Percentiles rank a stretch among this genome's conserved stretches.
These are phyloP conservation scores for Brachyptera risi DNA, from an alignment of 2,888 invertebrate genomes.

Conservation along the genomic window DNA sequence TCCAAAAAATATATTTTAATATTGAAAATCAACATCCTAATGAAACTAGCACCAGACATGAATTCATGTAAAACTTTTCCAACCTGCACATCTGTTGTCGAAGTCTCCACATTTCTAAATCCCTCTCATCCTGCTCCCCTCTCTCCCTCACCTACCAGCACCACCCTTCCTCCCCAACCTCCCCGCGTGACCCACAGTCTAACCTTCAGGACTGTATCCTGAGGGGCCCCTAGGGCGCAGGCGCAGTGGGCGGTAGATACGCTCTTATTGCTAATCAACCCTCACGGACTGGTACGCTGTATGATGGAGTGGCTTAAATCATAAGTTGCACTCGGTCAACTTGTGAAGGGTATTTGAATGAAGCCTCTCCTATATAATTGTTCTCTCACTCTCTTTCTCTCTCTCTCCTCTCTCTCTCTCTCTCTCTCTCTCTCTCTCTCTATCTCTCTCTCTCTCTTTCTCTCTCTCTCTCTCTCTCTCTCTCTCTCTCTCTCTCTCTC, in stretches of 20 bases:
- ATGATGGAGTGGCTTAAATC: conserved; percentile 12
- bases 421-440: too few species aligned
- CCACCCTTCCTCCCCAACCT: not conserved
- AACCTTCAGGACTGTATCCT: not conserved
- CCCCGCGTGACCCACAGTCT: conserved; percentile 14
- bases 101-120: conserved; percentile 19
- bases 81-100: conserved; percentile 19
- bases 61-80: not conserved
- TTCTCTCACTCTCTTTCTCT: too few species aligned
- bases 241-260: conserved; percentile 14
- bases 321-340: too few species aligned
- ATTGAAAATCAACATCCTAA: too few species aligned
- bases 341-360: too few species aligned
- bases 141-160: not conserved
- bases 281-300: conserved; percentile 2
- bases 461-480: too few species aligned
- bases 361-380: too few species aligned
- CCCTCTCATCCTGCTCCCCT: conserved; percentile 12
- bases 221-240: not conserved
- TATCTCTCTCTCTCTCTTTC: too few species aligned
- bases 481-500: too few species aligned
- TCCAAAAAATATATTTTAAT: too few species aligned
- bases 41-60: too few species aligned
- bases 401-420: too few species aligned
- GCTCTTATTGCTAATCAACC: conserved; percentile 14